Base-by-base conservation (phyloP, 2,797 vertebrate species). In the Enteromius unitaeniatus region DNA sequence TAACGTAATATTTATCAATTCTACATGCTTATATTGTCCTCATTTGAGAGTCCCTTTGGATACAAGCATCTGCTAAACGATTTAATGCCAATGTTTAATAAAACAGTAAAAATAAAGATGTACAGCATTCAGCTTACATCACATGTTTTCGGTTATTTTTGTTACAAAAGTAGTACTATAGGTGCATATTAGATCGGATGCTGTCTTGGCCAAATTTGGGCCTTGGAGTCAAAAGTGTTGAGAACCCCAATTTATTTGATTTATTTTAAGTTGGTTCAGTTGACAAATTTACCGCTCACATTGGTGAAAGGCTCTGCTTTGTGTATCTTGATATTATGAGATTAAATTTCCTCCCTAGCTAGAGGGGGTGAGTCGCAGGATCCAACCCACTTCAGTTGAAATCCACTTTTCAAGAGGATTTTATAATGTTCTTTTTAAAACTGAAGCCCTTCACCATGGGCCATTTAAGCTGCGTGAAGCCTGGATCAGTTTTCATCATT, bases 401-500 rank as follows among this genome's bases (percentile, higher is more conserved):
- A 73, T 73, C 17, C 79, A 73, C 45, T 79, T 51, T 51, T 67
- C 13, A 53, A 51, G 19, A 37, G 47, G 60, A 60, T 70, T 81
- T 28, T 28, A 45, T 70, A 47, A 73, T 62, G 68, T 72, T 26
- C 7, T 73, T 64, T 67, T 55, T 40, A 40, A 76, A 76, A 68
- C 21, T 14, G 28, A 82, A 67, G 60, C 28, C 31, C 75, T 80
- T 70, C 34, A n/a, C 26, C 37, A 64, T 31, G 4, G 26, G 26
- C 19, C 6, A 21, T 53, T 65, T 74, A 62, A 73, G 55, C 65
- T 69, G n/a, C 68, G 10, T 45, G 53, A 73, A 14, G 40, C 45
- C 53, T 47, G 37, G 51, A 80, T 80, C 78, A 21, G 23, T 80
- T 58, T 76, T 76, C 51, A 40, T 31, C 23, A 62, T 11, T 81